Conservation (phyloP, 1,140 invertebrate genomes). For the Hyles vespertilio region DNA sequence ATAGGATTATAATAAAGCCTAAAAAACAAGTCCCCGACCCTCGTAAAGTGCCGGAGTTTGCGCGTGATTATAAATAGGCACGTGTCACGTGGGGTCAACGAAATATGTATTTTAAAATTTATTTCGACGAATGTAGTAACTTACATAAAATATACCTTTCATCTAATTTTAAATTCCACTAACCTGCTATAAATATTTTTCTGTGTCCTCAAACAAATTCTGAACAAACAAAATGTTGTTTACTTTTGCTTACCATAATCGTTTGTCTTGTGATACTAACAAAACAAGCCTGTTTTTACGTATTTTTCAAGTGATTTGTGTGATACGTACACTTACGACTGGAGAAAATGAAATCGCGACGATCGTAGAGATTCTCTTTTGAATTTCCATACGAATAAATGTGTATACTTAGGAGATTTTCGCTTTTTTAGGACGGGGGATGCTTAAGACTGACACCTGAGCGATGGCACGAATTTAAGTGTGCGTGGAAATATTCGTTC, state of each 20-base stretch:
- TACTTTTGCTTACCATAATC: background rate
- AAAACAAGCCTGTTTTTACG: too few relatives aligned
- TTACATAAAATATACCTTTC: too few relatives aligned
- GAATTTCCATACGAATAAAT: slow-evolving; percentile 10
- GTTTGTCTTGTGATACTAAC: too few relatives aligned
- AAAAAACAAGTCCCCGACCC: background rate
- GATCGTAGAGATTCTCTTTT: background rate
- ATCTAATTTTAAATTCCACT: too few relatives aligned
- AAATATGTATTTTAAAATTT: too few relatives aligned
- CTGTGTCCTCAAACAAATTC: background rate
- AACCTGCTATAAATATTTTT: background rate
- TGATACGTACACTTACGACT: too few relatives aligned
- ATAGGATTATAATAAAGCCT: background rate
- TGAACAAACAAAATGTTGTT: background rate
- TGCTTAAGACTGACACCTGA: slow-evolving; percentile 15
- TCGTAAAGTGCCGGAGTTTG: background rate
- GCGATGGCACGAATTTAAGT: slow-evolving; percentile 17
- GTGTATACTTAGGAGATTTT: slow-evolving; percentile 3
- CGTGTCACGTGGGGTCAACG: too few relatives aligned
- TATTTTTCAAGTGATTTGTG: too few relatives aligned
- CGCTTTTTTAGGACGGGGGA: slow-evolving; percentile 5
- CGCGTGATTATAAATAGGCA: too few relatives aligned
- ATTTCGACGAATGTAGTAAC: too few relatives aligned
- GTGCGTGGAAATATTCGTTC: slow-evolving; percentile 2
- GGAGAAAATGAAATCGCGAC: background rate